Percentiles rank a stretch among this genome's conserved stretches.
phyloP scores from a whole-genome alignment of 1,140 invertebrate species.

The Cyclina sinensis region DNA sequence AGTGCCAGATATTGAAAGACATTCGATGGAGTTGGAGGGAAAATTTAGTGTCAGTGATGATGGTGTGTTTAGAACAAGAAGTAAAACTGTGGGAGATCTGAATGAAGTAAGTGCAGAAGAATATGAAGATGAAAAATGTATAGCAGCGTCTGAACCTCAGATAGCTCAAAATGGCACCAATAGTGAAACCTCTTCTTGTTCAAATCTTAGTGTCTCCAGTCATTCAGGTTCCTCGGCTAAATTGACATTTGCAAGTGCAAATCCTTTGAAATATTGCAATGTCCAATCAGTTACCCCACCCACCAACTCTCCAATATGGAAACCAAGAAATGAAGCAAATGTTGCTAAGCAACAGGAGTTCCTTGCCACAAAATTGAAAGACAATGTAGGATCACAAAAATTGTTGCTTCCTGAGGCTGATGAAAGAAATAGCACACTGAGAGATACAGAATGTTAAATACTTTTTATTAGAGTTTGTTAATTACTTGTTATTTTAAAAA shows the following conservation, averaged over 20 bases:
- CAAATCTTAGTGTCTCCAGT: constrained; percentile 93
- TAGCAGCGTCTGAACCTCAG: constrained; percentile 86
- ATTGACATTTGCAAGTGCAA: constrained; percentile 97
- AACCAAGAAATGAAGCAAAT: constrained; percentile 89
- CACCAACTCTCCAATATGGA: constrained; percentile 95
- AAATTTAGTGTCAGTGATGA: constrained; percentile 79
- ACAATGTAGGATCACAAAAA: constrained; percentile 47
- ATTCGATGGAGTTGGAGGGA: constrained; percentile 95
- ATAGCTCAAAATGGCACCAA: constrained; percentile 84
- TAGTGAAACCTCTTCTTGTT: constrained; percentile 92
- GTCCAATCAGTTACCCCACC: constrained; percentile 86
- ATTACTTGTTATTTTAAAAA: neutral
- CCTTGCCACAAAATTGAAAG: constrained; percentile 54
- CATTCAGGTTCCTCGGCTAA: constrained; percentile 93
- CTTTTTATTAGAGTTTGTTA: neutral
- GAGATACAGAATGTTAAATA: constrained; percentile 60
- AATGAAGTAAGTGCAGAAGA: constrained; percentile 92
- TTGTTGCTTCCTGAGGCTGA: constrained; percentile 49
- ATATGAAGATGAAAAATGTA: constrained; percentile 93
- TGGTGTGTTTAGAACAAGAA: constrained; percentile 93
- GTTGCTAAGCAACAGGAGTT: constrained; percentile 83
- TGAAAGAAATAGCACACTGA: constrained; percentile 63
- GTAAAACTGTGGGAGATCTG: constrained; percentile 95
- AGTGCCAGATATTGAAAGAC: constrained; percentile 90
- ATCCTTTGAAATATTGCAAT: constrained; percentile 93